These are phyloP conservation scores for Nilaparvata lugens DNA, from an alignment of 1,140 invertebrate species.

Conservation along the genomic window DNA sequence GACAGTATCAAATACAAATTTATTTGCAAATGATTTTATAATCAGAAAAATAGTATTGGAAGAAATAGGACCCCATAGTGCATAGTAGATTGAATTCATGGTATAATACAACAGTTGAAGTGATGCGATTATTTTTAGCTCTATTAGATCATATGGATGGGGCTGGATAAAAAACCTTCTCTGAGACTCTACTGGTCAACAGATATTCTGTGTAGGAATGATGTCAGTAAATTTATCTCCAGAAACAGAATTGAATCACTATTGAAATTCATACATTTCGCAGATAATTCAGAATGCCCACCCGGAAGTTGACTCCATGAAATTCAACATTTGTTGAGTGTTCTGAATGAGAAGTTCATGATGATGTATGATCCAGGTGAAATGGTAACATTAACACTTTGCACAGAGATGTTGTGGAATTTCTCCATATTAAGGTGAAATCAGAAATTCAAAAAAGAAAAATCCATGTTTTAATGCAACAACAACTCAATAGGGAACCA, in stretches of 20 bases:
- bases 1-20: constrained; percentile 15
- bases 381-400: too few species aligned
- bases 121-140: not conserved
- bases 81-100: not conserved
- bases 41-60: not conserved
- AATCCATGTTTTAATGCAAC: too few species aligned
- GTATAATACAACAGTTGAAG: not conserved
- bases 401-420: too few species aligned
- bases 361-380: not conserved
- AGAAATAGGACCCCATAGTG: not conserved
- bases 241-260: constrained; percentile 11
- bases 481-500: too few species aligned
- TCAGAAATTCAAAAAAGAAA: too few species aligned
- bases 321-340: not conserved
- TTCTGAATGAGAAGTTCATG: not conserved
- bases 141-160: constrained; percentile 10
- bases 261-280: constrained; percentile 11
- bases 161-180: constrained; percentile 5
- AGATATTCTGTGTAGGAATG: constrained; percentile 8
- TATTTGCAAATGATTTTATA: not conserved
- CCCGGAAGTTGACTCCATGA: not conserved
- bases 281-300: not conserved
- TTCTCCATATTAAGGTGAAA: too few species aligned
- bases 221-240: constrained; percentile 2
- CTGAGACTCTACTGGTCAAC: constrained; percentile 6